phyloP scores from a whole-genome alignment of 1,140 invertebrate species.

The Stegodyphus mimosarum region DNA sequence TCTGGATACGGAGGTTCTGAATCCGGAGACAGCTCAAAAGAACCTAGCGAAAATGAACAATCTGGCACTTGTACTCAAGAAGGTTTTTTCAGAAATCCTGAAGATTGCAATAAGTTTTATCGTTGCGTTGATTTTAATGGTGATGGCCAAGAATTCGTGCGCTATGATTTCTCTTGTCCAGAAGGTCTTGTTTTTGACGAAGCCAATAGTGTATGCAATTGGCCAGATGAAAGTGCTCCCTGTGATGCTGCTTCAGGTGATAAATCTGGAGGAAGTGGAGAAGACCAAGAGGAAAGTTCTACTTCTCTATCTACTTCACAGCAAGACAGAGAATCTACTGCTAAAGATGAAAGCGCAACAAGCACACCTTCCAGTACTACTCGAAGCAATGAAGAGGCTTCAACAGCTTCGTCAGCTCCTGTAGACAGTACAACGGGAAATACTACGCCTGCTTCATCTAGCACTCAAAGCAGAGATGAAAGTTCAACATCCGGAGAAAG shows the following conservation, averaged over 20 bases:
- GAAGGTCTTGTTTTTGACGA: constrained; percentile 68
- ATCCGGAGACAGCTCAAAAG: background rate
- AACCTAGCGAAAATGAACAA: too few species aligned
- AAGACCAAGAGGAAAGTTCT: background rate
- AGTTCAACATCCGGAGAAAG: background rate
- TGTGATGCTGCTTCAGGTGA: constrained; percentile 65
- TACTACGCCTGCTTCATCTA: background rate
- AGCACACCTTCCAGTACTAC: background rate
- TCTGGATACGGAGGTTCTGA: background rate
- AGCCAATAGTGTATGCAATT: constrained; percentile 63
- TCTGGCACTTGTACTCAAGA: constrained; percentile 42
- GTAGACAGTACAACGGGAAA: background rate
- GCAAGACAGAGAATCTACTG: background rate
- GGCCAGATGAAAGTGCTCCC: constrained; percentile 75
- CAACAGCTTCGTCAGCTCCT: background rate
- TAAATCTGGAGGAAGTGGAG: background rate
- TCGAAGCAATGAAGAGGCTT: background rate
- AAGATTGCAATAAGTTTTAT: constrained; percentile 64
- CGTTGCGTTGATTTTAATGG: constrained; percentile 70
- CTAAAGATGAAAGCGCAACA: background rate
- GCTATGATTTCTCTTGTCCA: constrained; percentile 68
- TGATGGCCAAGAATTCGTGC: constrained; percentile 70
- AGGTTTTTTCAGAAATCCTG: constrained; percentile 63
- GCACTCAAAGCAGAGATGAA: background rate
- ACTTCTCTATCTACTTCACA: background rate